Percentiles rank a stretch among this genome's conserved stretches.
These are phyloP conservation scores for Neoseiulus cucumeris DNA, from an alignment of 1,140 invertebrate genomes.

Conservation along the genomic window DNA sequence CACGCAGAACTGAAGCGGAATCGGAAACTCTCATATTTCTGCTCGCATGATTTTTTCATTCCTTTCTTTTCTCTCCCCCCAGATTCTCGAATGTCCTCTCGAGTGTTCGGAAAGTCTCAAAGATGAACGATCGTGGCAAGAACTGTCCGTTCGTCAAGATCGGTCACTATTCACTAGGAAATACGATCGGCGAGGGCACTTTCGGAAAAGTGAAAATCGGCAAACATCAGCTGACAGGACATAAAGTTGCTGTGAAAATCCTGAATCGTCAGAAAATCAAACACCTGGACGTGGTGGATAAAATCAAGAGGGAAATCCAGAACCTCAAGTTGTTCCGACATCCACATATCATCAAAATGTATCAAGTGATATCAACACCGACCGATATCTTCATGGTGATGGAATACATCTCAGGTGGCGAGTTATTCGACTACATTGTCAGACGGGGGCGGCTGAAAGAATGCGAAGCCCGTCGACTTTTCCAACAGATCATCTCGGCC, in stretches of 20 bases:
- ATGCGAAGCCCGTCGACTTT: slow-evolving; percentile 91
- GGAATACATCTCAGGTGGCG: slow-evolving; percentile 94
- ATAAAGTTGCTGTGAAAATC: slow-evolving; percentile 97
- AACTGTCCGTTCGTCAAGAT: too few relatives aligned
- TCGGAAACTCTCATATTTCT: too few relatives aligned
- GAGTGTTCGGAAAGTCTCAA: too few relatives aligned
- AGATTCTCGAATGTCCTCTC: too few relatives aligned
- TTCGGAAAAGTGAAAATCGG: slow-evolving; percentile 91
- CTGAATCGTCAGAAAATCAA: slow-evolving; percentile 96
- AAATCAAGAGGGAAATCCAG: slow-evolving; percentile 96
- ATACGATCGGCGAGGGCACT: slow-evolving; percentile 21
- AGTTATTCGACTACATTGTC: slow-evolving; percentile 95
- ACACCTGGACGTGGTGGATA: slow-evolving; percentile 36
- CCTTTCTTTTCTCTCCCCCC: too few relatives aligned
- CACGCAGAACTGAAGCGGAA: too few relatives aligned
- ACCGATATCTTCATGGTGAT: slow-evolving; percentile 72
- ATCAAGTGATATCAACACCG: slow-evolving; percentile 80
- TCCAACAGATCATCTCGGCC: slow-evolving; percentile 95
- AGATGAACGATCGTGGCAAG: too few relatives aligned
- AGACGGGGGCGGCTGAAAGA: slow-evolving; percentile 92
- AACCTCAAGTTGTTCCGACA: slow-evolving; percentile 99
- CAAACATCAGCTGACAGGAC: slow-evolving; percentile 87
- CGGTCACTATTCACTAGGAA: too few relatives aligned
- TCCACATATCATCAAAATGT: slow-evolving; percentile 53
- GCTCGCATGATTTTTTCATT: too few relatives aligned